Base-by-base conservation (phyloP, 2,113 vertebrate genomes). In the Lucifuga dentata region DNA sequence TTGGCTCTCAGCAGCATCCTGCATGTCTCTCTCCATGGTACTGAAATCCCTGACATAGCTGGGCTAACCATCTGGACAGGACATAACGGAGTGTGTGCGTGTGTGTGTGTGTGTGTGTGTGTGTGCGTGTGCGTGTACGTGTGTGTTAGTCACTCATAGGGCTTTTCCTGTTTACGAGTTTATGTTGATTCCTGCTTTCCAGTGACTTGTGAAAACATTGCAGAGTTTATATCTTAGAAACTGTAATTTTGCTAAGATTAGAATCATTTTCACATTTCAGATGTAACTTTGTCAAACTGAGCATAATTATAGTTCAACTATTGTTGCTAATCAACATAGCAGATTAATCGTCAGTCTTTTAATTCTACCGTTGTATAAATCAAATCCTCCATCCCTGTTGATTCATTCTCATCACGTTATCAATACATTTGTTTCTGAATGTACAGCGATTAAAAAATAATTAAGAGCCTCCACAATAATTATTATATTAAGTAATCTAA, bases 21-120 rank as follows among this genome's bases (percentile, higher is more conserved):
- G 50, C 26, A 44, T 61, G 76, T 67, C 86, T 78, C 89, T 89
- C 78, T 92, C 88, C 86, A 20, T 85, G 90, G 88, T 90, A n/a
- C 90, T 91, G 83, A 91, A 91, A 71, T 60, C 68, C 76, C 52
- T 65, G 32, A 45, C 51, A n/a, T 5, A 20, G 59, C 40, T 26
- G 9, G 38, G 36, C 6, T 1, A 33, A 48, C 78, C 78, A 76
- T 86, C 86, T 87, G 86, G 52, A 65, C 57, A 58, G 15, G 13
- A 48, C 8, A 29, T 64, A 53, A 16, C 39, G n/a, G 49, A 33
- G 49, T 17, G 26, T 33, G 49, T 35, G 49, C 17, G 49, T 33
- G 49, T 32, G 49, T 32, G 48, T 32, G 48, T n/a, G 24, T 29
- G 48, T n/a, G 48, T 29, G 48, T 9, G 48, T 50, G 48, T 10